These are phyloP conservation scores for Vidua macroura DNA, from an alignment of 2,113 vertebrate genomes.

Conservation along the genomic window DNA sequence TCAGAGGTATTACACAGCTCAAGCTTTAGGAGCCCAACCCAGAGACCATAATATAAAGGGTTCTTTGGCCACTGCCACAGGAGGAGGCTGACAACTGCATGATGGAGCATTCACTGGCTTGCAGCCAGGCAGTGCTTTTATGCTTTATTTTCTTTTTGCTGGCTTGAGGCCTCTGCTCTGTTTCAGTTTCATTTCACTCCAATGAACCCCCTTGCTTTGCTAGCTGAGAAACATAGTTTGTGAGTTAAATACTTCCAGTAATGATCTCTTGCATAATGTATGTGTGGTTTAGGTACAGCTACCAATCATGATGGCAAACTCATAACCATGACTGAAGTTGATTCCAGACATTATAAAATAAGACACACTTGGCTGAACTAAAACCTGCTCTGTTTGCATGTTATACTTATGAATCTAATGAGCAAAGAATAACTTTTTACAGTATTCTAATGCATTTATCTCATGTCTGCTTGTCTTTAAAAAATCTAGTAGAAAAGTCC, in stretches of 20 bases:
- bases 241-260: constrained; percentile 30
- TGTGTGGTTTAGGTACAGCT: not conserved
- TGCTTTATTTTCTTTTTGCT: not conserved
- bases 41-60: not conserved
- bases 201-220: not conserved
- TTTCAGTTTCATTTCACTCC: constrained; percentile 53
- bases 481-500: not conserved
- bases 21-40: not conserved
- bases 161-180: not conserved
- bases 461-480: not conserved
- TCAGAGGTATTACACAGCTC: not conserved
- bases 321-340: not conserved
- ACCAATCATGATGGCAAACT: not conserved
- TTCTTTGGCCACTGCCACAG: not conserved
- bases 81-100: not conserved
- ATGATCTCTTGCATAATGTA: constrained; percentile 9
- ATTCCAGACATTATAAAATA: constrained; percentile 12
- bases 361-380: not conserved
- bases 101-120: not conserved
- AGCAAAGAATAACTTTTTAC: not conserved
- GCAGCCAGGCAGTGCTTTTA: not conserved
- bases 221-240: not conserved
- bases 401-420: not conserved
- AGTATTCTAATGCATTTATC: not conserved
- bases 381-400: not conserved